Conservation (phyloP, 92 coral and sea anemone genomes). For the Siderastrea radians region DNA sequence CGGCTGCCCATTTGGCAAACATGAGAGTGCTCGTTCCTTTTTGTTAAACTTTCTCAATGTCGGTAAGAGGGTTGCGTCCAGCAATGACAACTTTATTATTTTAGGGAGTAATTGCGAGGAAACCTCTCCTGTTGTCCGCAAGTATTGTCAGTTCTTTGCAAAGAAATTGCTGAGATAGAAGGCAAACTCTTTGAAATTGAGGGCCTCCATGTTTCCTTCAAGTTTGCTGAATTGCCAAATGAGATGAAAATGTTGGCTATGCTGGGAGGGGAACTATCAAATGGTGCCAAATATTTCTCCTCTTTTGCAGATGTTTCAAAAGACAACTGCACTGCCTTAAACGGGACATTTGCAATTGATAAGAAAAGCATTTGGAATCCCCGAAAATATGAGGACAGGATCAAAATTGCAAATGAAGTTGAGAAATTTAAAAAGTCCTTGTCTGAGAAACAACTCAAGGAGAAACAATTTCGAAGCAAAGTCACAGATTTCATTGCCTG, state of each 20-base stretch:
- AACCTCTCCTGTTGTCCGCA: conserved; percentile 4
- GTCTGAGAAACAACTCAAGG: conserved; percentile 7
- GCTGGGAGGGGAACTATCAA: conserved; percentile 25
- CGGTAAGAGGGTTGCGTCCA: conserved; percentile 63
- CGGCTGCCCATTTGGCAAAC: conserved; percentile 80
- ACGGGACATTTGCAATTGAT: conserved; percentile 9
- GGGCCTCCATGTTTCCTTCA: conserved; percentile 55
- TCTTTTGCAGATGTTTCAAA: conserved; percentile 54
- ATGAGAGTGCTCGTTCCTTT: conserved; percentile 76
- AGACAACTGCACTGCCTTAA: conserved; percentile 41
- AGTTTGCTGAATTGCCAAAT: conserved; percentile 33
- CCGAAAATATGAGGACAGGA: conserved; percentile 38
- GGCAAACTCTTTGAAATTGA: conserved; percentile 56
- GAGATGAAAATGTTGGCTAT: conserved; percentile 48
- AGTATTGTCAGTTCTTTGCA: conserved; percentile 11
- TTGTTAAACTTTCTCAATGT: conserved; percentile 68
- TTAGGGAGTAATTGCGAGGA: no score
- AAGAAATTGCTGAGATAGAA: conserved; percentile 51
- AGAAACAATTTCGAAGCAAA: conserved; percentile 9
- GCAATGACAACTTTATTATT: no score
- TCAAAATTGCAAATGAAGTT: conserved; percentile 34
- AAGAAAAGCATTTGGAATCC: conserved; percentile 38
- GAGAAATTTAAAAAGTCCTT: conserved; percentile 43
- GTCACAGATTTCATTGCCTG: conserved; percentile 42
- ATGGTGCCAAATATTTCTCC: conserved; percentile 38